Evolutionary conservation across 2,113 vertebrate species (phyloP).

Genomic region (Microcebus murinus): DNA sequence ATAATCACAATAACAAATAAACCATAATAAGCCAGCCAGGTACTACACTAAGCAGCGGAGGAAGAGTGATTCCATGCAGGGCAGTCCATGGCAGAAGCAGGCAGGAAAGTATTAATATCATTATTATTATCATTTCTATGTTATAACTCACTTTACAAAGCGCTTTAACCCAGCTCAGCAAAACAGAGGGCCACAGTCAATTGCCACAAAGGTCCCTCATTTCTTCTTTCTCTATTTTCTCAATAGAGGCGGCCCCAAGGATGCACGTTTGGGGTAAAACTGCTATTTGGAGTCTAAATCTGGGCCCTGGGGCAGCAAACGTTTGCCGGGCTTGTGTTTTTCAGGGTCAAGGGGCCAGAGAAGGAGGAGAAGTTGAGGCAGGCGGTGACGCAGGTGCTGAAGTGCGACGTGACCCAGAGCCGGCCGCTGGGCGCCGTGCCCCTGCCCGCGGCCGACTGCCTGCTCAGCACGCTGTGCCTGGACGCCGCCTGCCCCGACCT

Average conservation of each 20-base stretch:
- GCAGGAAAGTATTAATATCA: neutral
- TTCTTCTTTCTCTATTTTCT: neutral
- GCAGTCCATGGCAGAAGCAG: neutral
- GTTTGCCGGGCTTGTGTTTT: neutral
- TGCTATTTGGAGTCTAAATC: neutral
- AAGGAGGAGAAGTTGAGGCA: slow-evolving; percentile 81
- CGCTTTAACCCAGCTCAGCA: neutral
- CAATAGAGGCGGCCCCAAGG: too few relatives aligned
- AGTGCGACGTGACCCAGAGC: slow-evolving; percentile 83
- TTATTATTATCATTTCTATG: neutral
- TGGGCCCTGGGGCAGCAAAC: neutral
- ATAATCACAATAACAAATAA: neutral
- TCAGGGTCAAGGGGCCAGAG: slow-evolving; percentile 71
- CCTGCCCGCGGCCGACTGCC: slow-evolving; percentile 73
- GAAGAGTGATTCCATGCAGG: neutral
- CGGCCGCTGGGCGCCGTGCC: slow-evolving; percentile 43
- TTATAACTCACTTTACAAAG: neutral
- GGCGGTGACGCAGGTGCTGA: slow-evolving; percentile 78
- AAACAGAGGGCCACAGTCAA: neutral
- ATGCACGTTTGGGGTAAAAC: neutral
- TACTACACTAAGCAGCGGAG: neutral
- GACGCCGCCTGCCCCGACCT: slow-evolving; percentile 82
- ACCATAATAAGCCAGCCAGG: neutral
- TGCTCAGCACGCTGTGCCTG: slow-evolving; percentile 83
- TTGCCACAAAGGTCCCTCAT: neutral